Evolutionary conservation across 1,140 invertebrate genomes (phyloP).

Genomic region (Glossosoma conforme): DNA sequence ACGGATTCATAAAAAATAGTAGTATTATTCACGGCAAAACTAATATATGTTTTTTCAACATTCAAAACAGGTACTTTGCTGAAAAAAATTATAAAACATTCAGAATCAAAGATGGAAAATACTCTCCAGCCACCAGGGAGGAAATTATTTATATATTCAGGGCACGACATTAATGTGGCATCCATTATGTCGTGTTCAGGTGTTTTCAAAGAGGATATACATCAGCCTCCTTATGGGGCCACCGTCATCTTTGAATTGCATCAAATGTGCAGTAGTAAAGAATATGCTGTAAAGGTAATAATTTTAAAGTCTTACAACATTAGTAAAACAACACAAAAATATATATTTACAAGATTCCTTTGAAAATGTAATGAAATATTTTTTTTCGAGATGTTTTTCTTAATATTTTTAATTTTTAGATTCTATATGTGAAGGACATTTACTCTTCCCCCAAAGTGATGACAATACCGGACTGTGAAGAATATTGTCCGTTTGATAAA

Average conservation of each 20-base stretch:
- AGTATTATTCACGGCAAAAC: too few species aligned
- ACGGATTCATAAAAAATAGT: too few species aligned
- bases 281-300: constrained; percentile 20
- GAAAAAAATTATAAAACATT: constrained; percentile 50
- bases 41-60: too few species aligned
- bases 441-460: constrained; percentile 26
- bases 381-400: too few species aligned
- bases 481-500: constrained; percentile 37
- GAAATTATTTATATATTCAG: constrained; percentile 57
- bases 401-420: too few species aligned
- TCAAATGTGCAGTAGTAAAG: constrained; percentile 21
- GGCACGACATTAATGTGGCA: constrained; percentile 66
- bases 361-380: too few species aligned
- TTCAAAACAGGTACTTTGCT: constrained; percentile 49
- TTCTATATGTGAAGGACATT: constrained; percentile 33
- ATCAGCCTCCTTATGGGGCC: constrained; percentile 52
- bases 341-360: too few species aligned
- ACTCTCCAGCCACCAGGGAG: constrained; percentile 33
- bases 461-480: constrained; percentile 33
- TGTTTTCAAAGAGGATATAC: constrained; percentile 57
- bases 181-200: constrained; percentile 57
- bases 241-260: constrained; percentile 44
- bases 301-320: too few species aligned
- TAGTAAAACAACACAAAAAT: too few species aligned
- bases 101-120: constrained; percentile 37